Evolutionary conservation across 2,113 vertebrate genomes (phyloP).

Genomic region (Lates calcarifer): DNA sequence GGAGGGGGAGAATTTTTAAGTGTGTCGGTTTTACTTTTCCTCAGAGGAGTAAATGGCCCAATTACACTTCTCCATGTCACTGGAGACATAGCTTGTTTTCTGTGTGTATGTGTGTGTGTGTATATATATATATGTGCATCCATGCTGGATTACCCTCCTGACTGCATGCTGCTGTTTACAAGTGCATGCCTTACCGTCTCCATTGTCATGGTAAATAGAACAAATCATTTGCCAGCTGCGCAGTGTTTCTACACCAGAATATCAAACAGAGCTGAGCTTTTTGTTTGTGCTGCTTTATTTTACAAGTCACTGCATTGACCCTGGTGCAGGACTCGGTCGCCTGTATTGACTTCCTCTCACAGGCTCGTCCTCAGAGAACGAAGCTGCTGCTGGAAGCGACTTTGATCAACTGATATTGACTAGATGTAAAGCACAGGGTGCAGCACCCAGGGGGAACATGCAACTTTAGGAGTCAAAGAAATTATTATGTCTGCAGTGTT

Average conservation of each 20-base stretch:
- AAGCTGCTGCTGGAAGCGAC: neutral
- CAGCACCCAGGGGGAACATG: neutral
- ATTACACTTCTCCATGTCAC: neutral
- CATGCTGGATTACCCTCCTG: neutral
- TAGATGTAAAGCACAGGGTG: constrained; percentile 6
- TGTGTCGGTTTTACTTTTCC: neutral
- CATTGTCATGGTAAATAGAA: constrained; percentile 22
- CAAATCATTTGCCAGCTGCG: constrained; percentile 23
- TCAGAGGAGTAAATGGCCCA: neutral
- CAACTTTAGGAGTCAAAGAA: neutral
- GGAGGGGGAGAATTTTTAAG: neutral
- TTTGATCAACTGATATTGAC: constrained; percentile 30
- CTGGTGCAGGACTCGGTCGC: neutral
- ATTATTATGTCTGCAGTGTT: constrained; percentile 8
- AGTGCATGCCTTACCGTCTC: neutral
- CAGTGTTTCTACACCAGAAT: neutral
- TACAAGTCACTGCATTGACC: constrained; percentile 11
- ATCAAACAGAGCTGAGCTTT: constrained; percentile 2
- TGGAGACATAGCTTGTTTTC: neutral
- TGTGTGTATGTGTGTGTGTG: neutral
- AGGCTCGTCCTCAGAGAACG: neutral
- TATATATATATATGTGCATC: too few relatives aligned
- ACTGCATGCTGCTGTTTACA: neutral
- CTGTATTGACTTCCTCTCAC: neutral
- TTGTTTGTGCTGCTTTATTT: neutral